Base-by-base conservation (phyloP, 2,797 vertebrate species). In the Sebastes itinus region DNA sequence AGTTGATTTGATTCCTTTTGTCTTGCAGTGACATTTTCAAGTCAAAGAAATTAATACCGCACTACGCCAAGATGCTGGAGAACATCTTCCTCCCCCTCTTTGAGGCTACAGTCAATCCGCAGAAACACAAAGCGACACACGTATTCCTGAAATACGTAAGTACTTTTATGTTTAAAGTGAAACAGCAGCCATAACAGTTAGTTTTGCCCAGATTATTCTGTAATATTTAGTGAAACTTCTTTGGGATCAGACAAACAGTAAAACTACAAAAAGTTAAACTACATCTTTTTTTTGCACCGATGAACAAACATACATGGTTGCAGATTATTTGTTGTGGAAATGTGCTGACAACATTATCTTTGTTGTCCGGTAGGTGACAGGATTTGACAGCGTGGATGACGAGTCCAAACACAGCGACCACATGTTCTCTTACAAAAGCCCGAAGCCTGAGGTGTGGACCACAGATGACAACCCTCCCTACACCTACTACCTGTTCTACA, bases 351-450 rank as follows among this genome's bases (percentile, higher is more conserved):
- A 30, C 5, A 3, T 38, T 7, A 12, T 32, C 27, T 28, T 6
- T 58, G 68, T 18, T 16, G 5, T 71, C 10, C 35, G 78, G 20
- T 22, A 99, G 98, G 97, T 99, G 74, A 99, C 98, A 0, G 98
- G 98, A 1, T 99, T 99, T 54, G 98, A 99, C 94, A 99, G 98
- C 4, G 98, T 99, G 88, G 98, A 99, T 42, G 98, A 99, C 9
- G 98, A 99, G 86, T 99, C 98, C 89, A 99, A 99, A 92, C 98
- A 99, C 70, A 99, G 97, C 2, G 97, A 98, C 90, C 98, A 99
- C 88, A 96, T 99, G 96, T 99, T 99, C 94, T 97, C 97, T 9
- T 96, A 97, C 85, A 98, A 97, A 80, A 99, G 98, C 89, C 98
- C 98, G 18, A 97, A 94, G 87, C 98, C 98, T 6, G 97, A 98